Evolutionary conservation across 1,140 invertebrate genomes (phyloP).

Genomic region (Tyrophagus putrescentiae): DNA sequence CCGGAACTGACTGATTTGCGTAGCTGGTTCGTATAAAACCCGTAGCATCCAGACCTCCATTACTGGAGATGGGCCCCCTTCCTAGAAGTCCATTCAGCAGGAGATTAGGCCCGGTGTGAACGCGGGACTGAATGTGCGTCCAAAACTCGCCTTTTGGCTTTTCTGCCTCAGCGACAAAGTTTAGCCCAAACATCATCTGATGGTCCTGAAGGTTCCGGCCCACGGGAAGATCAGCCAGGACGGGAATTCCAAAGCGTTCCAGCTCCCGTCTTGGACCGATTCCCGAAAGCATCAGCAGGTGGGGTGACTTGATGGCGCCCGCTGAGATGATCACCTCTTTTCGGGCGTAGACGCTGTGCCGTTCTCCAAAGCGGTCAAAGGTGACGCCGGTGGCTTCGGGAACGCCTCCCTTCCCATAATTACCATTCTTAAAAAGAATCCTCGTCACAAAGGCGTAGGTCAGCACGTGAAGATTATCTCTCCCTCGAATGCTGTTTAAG

Average conservation of each 20-base stretch:
- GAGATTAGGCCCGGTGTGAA: background rate
- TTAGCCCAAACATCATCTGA: conserved; percentile 14
- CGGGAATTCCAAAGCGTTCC: conserved; percentile 7
- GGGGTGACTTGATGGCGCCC: conserved; percentile 74
- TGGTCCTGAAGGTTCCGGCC: conserved; percentile 54
- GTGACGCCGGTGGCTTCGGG: conserved; percentile 70
- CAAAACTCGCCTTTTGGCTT: background rate
- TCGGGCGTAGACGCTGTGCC: conserved; percentile 50
- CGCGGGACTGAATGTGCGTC: background rate
- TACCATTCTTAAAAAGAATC: conserved; percentile 62
- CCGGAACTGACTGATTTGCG: conserved; percentile 40
- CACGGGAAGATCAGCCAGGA: conserved; percentile 54
- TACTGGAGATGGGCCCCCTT: conserved; percentile 3
- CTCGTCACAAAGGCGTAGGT: conserved; percentile 25
- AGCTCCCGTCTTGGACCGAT: conserved; percentile 17
- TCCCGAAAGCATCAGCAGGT: conserved; percentile 77
- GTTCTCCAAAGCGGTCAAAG: conserved; percentile 52
- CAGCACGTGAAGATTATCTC: conserved; percentile 62
- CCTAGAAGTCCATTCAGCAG: background rate
- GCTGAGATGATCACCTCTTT: conserved; percentile 74
- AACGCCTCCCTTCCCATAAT: no score
- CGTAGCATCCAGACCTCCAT: conserved; percentile 38
- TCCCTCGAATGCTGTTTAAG: conserved; percentile 51
- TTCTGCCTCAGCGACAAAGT: conserved; percentile 2
- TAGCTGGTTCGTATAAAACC: conserved; percentile 72